Base-by-base conservation (phyloP, 2,888 invertebrate genomes). In the Volucella zonaria region DNA sequence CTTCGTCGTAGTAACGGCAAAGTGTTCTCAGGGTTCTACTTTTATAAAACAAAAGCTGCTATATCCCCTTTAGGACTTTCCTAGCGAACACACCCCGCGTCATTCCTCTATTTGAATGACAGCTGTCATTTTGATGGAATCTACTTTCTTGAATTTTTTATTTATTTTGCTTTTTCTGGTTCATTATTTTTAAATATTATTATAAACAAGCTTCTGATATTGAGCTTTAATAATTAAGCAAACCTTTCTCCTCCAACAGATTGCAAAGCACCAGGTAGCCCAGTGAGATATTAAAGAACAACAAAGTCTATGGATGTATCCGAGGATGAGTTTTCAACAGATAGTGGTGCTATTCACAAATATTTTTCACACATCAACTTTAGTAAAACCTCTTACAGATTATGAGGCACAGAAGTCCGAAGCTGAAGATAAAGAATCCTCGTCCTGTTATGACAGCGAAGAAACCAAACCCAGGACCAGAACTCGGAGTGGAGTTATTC, bases 401-500 rank as follows among this genome's bases (percentile, higher is more conserved):
- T 14, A 3, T 3, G 8, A 49, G 18, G 23, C 10, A 1, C 15
- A 31, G 2, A 9, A 56, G 9, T 49, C 47, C 0, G 61, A 74
- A 11, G 47, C n/a, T 38, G 15, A 42, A 43, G 64, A 31, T 6
- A 31, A 68, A 12, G 11, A 49, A 1, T 68, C 68, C 10, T 67
- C 82, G 1, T 58, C 68, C 9, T 70, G 74, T 18, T 51, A 51
- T 15, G 52, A 77, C 3, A 14, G 40, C 2, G 59, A 54, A 2
- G 42, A 51, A 8, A 43, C 47, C 12, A 56, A 40, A 10, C 51
- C 6, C 8, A 11, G 40, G 3, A 79, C 61, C 1, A 71, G 75
- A 51, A 75, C 75, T 4, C 64, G 79, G 8, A 75, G 49, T 45
- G 61, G 71, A 1, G 51, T 67, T 2, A 47, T 47, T 43, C 70